A percentile compares a stretch with the other conserved stretches of the same genome.
phyloP scores from a whole-genome alignment of 2,888 invertebrate species.

The Dermolepida albohirtum region DNA sequence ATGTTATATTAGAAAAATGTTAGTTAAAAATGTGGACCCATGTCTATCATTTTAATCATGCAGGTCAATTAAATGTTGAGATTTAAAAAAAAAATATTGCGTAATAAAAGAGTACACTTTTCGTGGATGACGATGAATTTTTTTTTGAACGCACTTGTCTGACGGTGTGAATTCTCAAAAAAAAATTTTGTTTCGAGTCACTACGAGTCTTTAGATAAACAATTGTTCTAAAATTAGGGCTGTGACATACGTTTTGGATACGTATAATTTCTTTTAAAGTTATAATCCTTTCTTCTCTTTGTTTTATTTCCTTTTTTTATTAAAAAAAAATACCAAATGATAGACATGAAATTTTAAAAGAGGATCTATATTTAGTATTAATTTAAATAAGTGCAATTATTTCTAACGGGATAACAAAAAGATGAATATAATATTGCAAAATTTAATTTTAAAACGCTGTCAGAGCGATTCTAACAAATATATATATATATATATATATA shows the following conservation, averaged over 20 bases:
- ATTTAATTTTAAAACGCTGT: background rate
- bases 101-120: too few relatives aligned
- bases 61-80: conserved; percentile 32
- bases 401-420: conserved; percentile 4
- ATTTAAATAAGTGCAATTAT: conserved; percentile 35
- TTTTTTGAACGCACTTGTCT: too few relatives aligned
- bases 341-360: conserved; percentile 19
- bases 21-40: conserved; percentile 23
- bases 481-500: too few relatives aligned
- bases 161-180: background rate
- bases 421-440: background rate
- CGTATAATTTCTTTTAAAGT: conserved; percentile 11
- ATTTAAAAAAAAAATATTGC: conserved; percentile 2
- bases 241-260: conserved; percentile 24
- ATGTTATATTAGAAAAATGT: conserved; percentile 20
- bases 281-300: too few relatives aligned
- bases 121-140: too few relatives aligned
- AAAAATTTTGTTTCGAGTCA: conserved; percentile 7
- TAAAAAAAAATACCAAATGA: conserved; percentile 3
- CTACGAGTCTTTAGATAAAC: conserved; percentile 8
- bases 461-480: too few relatives aligned
- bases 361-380: conserved; percentile 15
- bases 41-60: conserved; percentile 24
- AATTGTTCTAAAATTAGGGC: conserved; percentile 35
- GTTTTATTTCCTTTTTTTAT: too few relatives aligned